These are phyloP conservation scores for Idaea dimidiata DNA, from an alignment of 2,888 invertebrate species.

Conservation along the genomic window DNA sequence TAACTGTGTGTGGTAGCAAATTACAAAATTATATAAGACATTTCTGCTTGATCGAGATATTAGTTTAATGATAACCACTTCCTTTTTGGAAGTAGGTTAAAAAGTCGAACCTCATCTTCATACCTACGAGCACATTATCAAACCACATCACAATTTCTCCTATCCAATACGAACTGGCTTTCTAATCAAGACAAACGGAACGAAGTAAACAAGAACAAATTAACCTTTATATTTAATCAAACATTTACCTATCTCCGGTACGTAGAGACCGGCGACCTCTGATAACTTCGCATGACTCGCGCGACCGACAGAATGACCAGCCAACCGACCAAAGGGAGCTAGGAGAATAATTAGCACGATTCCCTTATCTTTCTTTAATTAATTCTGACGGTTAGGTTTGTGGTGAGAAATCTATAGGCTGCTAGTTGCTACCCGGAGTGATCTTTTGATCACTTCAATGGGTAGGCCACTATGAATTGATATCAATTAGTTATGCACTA, in stretches of 20 bases:
- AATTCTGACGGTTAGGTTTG: slow-evolving; percentile 42
- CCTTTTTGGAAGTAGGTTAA: too few relatives aligned
- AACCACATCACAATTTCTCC: neutral
- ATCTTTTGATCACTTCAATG: neutral
- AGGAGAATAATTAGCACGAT: slow-evolving; percentile 60
- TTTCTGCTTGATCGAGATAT: too few relatives aligned
- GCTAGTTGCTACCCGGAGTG: neutral
- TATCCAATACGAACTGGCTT: slow-evolving; percentile 17
- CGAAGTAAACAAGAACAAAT: slow-evolving; percentile 37
- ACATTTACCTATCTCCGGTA: slow-evolving; percentile 32
- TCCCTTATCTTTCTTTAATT: slow-evolving; percentile 63
- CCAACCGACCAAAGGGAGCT: slow-evolving; percentile 22
- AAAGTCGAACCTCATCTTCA: slow-evolving; percentile 20
- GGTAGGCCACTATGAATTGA: neutral
- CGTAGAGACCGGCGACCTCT: slow-evolving; percentile 23
- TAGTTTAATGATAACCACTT: too few relatives aligned
- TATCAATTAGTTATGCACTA: neutral
- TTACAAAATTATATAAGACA: too few relatives aligned
- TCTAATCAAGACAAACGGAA: slow-evolving; percentile 24
- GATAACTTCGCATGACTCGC: slow-evolving; percentile 31
- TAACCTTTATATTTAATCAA: slow-evolving; percentile 46
- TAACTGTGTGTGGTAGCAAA: too few relatives aligned
- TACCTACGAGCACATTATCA: slow-evolving; percentile 8
- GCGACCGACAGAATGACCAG: slow-evolving; percentile 29
- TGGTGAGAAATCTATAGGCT: neutral